Percentiles rank a stretch among this genome's conserved stretches.
Evolutionary conservation across 2,113 vertebrate species (phyloP).

Genomic region (Sorex araneus): DNA sequence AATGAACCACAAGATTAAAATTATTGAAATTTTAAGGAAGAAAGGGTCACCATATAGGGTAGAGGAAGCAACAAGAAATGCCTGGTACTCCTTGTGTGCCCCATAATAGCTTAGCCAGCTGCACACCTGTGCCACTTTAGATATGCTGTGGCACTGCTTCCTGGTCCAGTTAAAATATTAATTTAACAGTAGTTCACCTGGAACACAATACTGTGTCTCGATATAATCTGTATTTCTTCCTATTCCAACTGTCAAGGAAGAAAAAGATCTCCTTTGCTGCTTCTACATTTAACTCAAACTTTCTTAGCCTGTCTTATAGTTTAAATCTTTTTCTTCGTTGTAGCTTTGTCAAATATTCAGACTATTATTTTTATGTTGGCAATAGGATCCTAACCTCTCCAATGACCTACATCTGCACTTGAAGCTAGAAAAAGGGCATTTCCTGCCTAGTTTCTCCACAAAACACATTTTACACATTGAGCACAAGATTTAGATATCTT

Average conservation of each 20-base stretch:
- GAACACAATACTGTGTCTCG: neutral
- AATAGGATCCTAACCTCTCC: neutral
- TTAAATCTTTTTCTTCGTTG: no score
- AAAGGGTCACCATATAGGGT: neutral
- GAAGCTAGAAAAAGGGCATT: neutral
- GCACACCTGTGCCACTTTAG: neutral
- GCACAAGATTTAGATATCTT: neutral
- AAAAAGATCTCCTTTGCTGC: neutral
- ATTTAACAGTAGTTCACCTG: constrained; percentile 18
- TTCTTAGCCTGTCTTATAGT: no score
- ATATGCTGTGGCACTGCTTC: neutral
- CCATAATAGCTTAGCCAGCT: neutral
- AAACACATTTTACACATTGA: neutral
- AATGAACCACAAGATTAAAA: neutral
- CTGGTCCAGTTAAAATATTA: constrained; percentile 4
- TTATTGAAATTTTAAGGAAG: constrained; percentile 13
- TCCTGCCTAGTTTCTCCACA: neutral
- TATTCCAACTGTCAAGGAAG: constrained; percentile 5
- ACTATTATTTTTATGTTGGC: neutral
- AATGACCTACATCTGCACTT: constrained; percentile 33
- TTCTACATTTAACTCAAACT: no score
- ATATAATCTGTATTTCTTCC: neutral
- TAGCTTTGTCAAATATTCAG: neutral
- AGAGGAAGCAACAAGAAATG: neutral
- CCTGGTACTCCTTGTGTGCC: neutral